Evolutionary conservation across 2,797 vertebrate species (phyloP).

Genomic region (Pantherophis alleghaniensis): DNA sequence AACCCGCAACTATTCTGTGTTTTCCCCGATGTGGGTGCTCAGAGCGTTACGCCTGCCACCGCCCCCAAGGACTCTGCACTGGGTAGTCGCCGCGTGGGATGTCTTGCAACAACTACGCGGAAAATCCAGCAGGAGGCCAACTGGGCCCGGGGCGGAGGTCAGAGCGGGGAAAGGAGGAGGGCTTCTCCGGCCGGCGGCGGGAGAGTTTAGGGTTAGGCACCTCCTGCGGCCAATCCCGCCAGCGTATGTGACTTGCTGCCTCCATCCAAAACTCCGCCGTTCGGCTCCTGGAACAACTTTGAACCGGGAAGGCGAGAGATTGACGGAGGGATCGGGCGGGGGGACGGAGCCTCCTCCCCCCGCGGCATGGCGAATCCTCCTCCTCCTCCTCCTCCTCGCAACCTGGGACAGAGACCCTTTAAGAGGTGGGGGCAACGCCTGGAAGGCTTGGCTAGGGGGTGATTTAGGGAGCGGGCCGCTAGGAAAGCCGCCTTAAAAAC

Average conservation of each 20-base stretch:
- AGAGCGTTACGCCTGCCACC: background rate
- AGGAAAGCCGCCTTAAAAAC: background rate
- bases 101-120: background rate
- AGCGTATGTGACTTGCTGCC: background rate
- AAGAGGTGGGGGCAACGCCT: conserved; percentile 44
- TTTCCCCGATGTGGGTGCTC: background rate
- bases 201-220: background rate
- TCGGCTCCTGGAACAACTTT: background rate
- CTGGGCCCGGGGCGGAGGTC: background rate
- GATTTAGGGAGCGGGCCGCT: background rate
- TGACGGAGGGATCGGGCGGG: background rate
- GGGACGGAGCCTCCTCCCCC: conserved; percentile 5
- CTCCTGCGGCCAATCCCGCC: background rate
- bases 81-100: background rate
- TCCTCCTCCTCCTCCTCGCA: background rate
- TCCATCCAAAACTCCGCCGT: background rate
- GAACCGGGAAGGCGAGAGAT: background rate
- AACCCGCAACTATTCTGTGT: background rate
- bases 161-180: background rate
- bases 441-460: conserved; percentile 5
- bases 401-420: conserved; percentile 28
- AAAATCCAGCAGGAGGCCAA: background rate
- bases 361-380: background rate
- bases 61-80: too few species aligned
- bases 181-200: background rate